Conservation (phyloP, 2,888 invertebrate species). For the Selenia dentaria region DNA sequence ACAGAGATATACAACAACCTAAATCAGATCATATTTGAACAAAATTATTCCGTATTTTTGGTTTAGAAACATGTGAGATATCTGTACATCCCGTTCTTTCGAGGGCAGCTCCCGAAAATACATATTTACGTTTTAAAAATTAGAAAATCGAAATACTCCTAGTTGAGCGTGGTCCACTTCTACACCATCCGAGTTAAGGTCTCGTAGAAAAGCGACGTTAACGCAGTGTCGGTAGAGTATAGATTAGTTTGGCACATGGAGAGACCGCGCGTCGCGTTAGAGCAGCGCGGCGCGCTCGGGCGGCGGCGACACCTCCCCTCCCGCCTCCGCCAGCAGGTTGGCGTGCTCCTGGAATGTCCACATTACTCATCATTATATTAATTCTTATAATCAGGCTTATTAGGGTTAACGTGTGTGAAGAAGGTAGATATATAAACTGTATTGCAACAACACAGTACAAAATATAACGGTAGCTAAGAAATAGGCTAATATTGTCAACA, state of each 20-base stretch:
- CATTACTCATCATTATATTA: not conserved
- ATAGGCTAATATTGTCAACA: too few species aligned
- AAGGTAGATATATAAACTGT: too few species aligned
- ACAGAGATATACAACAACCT: too few species aligned
- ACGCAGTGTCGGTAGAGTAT: not conserved
- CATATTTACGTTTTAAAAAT: not conserved
- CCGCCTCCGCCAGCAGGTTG: slow-evolving; percentile 50
- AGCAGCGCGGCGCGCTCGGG: slow-evolving; percentile 64
- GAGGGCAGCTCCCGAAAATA: not conserved
- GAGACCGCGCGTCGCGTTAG: slow-evolving; percentile 30
- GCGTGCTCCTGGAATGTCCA: slow-evolving; percentile 52
- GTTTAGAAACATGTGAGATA: not conserved
- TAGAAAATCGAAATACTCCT: not conserved
- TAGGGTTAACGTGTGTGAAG: too few species aligned
- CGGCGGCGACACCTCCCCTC: slow-evolving; percentile 34
- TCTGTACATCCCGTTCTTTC: not conserved
- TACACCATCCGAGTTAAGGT: not conserved
- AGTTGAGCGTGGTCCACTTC: slow-evolving; percentile 1
- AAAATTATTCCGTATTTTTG: not conserved
- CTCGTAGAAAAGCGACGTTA: not conserved
- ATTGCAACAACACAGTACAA: too few species aligned
- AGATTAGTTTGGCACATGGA: slow-evolving; percentile 16
- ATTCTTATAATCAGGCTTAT: too few species aligned
- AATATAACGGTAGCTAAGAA: too few species aligned
- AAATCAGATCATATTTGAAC: too few species aligned